Base-by-base conservation (phyloP, 2,113 vertebrate genomes). In the Notothenia coriiceps region DNA sequence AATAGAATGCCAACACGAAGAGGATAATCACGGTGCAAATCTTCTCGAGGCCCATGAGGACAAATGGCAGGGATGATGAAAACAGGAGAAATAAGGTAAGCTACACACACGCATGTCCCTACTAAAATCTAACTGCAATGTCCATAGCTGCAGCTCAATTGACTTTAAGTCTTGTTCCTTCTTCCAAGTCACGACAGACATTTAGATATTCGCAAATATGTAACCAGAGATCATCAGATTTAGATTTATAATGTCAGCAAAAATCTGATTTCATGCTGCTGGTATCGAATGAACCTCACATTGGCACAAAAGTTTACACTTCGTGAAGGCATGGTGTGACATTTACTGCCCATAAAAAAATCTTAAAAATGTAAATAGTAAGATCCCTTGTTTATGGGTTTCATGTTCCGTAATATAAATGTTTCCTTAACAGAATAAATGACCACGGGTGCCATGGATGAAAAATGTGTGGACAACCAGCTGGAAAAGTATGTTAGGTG, bases 21-120 rank as follows among this genome's bases (percentile, higher is more conserved):
- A 91, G 84, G 79, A 71, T 87, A 69, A 82, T 77, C 51, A 68
- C 89, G 82, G 89, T 91, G 90, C 66, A 88, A 90, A 93, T 84
- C 86, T 85, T 69, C 15, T 46, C 12, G 49, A 71, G 35, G 57
- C 63, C 55, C 49, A 74, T n/a, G 64, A 81, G 84, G 79, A 86
- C 87, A 83, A 79, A 88, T 15, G 77, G 69, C 61, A 5, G 57
- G 51, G 71, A 74, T 79, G 71, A 85, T 77, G 62, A 74, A 83
- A 88, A 70, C 65, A 62, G 50, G 76, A 82, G 77, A 77, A 85
- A 86, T 65, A 62, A 66, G 70, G 73, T 79, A 77, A 61, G 77
- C 22, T 25, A 66, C 6, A 47, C 56, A 49, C 56, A 49, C 17
- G 56, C 40, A 46, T 29, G 69, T 51, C 18, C 66, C 10, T 1